Conservation (phyloP, 2,113 vertebrate genomes). For the Thalassarche chlororhynchos region DNA sequence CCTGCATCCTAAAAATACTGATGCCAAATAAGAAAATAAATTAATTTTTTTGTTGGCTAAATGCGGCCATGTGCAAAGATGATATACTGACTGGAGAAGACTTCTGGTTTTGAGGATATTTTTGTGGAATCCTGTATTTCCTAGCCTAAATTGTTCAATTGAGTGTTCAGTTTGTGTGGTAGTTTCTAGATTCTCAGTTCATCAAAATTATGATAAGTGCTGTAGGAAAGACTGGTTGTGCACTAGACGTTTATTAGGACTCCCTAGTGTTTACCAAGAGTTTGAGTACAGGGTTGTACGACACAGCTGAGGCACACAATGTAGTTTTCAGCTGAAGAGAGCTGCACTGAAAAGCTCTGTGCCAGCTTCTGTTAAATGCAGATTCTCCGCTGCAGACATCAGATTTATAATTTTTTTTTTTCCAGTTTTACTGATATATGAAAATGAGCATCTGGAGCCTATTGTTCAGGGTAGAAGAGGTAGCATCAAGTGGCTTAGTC, state of each 20-base stretch:
- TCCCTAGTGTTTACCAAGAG: neutral
- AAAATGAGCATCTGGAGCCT: constrained; percentile 43
- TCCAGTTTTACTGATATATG: constrained; percentile 6
- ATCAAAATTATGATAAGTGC: neutral
- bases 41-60: neutral
- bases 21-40: neutral
- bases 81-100: neutral
- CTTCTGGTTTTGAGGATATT: neutral
- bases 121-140: neutral
- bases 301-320: neutral
- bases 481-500: constrained; percentile 28
- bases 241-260: neutral
- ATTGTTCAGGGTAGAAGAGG: constrained; percentile 19
- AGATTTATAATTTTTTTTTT: neutral
- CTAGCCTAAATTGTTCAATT: neutral
- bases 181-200: neutral
- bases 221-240: neutral
- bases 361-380: neutral
- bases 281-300: neutral
- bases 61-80: neutral
- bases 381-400: neutral
- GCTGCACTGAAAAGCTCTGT: neutral
- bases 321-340: neutral
- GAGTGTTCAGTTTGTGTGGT: neutral
- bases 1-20: neutral